A percentile compares a stretch with the other conserved stretches of the same genome.
These are phyloP conservation scores for Desoria tigrina DNA, from an alignment of 2,888 invertebrate species.

Conservation along the genomic window DNA sequence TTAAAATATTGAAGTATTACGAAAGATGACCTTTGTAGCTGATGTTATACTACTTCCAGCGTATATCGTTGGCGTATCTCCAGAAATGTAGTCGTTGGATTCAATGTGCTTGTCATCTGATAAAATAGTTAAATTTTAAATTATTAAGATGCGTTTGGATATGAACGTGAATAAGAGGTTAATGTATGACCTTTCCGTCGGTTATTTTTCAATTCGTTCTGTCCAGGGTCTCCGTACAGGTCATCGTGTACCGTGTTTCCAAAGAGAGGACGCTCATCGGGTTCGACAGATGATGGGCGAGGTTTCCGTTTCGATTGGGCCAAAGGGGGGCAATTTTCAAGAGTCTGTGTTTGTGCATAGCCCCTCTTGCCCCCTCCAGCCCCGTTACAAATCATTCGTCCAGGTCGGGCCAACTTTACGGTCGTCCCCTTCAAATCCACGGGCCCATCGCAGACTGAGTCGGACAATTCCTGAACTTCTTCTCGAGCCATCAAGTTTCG, in stretches of 20 bases:
- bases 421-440: conserved; percentile 49
- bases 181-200: conserved; percentile 27
- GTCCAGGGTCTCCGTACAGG: conserved; percentile 28
- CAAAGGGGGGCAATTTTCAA: conserved; percentile 42
- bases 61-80: conserved; percentile 66
- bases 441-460: conserved; percentile 52
- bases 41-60: conserved; percentile 57
- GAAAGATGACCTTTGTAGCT: conserved; percentile 39
- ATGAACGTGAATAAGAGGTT: not conserved
- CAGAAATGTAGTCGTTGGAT: conserved; percentile 59
- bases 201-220: conserved; percentile 37
- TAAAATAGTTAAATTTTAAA: conserved; percentile 3
- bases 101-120: conserved; percentile 48
- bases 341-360: conserved; percentile 26
- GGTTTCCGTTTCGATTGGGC: conserved; percentile 43
- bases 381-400: conserved; percentile 44
- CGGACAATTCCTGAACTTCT: conserved; percentile 47
- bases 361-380: conserved; percentile 29
- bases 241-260: conserved; percentile 26
- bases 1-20: too few species aligned
- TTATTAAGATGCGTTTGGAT: conserved; percentile 4
- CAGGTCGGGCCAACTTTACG: conserved; percentile 52
- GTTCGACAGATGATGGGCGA: conserved; percentile 32
- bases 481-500: conserved; percentile 59
- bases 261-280: conserved; percentile 45